Conservation (phyloP, 2,113 vertebrate species). For the Chionis minor region DNA sequence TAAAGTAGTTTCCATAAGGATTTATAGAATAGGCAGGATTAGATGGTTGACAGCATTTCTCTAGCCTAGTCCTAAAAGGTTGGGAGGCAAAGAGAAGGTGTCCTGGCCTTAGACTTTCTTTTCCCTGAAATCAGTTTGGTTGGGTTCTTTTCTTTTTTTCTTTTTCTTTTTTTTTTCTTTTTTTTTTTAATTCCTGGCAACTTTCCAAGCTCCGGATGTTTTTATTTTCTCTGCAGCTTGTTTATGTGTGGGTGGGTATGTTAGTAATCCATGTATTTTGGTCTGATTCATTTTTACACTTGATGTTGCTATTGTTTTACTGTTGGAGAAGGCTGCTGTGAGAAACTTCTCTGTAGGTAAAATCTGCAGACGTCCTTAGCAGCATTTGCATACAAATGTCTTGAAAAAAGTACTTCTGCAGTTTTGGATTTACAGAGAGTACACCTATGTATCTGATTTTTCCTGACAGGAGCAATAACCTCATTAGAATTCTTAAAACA, state of each 20-base stretch:
- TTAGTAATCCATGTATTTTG: not conserved
- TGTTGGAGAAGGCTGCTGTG: not conserved
- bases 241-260: not conserved
- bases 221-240: constrained; percentile 34
- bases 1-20: not conserved
- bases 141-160: not conserved
- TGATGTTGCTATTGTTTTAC: constrained; percentile 2
- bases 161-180: too few species aligned
- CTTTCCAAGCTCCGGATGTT: not conserved
- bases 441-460: not conserved
- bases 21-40: not conserved
- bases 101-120: not conserved
- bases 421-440: not conserved
- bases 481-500: not conserved
- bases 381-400: not conserved
- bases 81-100: not conserved
- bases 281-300: not conserved
- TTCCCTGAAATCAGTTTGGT: not conserved
- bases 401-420: not conserved
- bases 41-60: fast-evolving
- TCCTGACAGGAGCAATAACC: not conserved
- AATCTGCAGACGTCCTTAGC: not conserved
- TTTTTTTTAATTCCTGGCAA: not conserved
- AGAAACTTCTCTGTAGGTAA: not conserved
- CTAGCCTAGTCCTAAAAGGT: not conserved